Evolutionary conservation across 2,888 invertebrate species (phyloP), one percentile per base, ranked within the genome.

Genomic region (Aphrophora alni): DNA sequence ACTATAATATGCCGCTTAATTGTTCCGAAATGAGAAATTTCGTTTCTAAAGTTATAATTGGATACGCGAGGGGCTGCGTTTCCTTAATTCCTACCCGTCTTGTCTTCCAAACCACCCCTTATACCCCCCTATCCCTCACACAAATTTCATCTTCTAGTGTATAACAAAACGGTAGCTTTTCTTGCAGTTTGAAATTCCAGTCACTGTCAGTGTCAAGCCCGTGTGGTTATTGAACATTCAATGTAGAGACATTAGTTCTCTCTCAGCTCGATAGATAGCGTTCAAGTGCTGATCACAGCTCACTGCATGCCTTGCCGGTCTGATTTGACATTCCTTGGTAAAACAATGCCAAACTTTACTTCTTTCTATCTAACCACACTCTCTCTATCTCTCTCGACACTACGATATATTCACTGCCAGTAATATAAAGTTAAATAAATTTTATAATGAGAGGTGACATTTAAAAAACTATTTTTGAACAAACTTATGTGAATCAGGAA

Each of bases 11-110:
- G 89, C 89, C 89, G 88, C 89, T 89, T 90, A 89, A 90, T 89
- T 89, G 89, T 89, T 89, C 88, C 88, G 89, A 89, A 89, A 89
- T 90, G 89, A 89, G 90, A 90, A 90, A 90, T 90, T 85, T 89
- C 90, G 89, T 88, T 88, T 89, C 88, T 88, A 84, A 89, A 90
- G 89, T 90, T 90, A 89, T 90, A 90, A 89, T 90, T 89, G 89
- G 89, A 89, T 89, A 88, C 88, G 88, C 88, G 87, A 69, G 44
- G 73, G 79, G 68, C 38, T 69, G 24, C 44, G 44, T 78, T 78
- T 78, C 72, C 81, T 81, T 81, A 79, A 81, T 81, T 81, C 73
- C 70, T 44, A 71, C 71, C 24, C 70, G 26, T 51, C 38, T 28
- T 38, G 33, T 44, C 81, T 26, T 70, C 28, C 72, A 26, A 69